phyloP scores from a whole-genome alignment of 2,113 vertebrate genomes.

The Nesospiza acunhae region DNA sequence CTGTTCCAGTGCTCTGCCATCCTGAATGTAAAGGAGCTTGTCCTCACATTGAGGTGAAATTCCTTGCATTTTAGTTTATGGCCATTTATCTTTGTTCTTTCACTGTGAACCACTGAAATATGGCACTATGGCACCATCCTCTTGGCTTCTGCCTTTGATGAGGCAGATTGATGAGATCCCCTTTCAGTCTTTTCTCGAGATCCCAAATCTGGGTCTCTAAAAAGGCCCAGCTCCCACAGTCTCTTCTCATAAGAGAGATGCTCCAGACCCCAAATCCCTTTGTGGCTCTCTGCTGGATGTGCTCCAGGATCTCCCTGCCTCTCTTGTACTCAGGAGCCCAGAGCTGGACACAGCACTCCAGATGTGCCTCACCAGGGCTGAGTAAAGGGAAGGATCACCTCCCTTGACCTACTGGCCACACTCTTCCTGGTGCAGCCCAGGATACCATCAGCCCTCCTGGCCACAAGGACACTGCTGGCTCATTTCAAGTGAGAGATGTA shows the following conservation, averaged over 20 bases:
- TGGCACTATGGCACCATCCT: no score
- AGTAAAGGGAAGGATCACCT: not conserved
- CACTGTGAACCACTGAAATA: not conserved
- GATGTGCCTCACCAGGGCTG: not conserved
- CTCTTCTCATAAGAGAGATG: not conserved
- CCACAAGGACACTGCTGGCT: not conserved
- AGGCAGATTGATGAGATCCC: not conserved
- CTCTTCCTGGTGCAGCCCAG: not conserved
- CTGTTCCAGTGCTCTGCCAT: not conserved
- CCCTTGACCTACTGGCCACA: not conserved
- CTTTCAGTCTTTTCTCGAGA: not conserved
- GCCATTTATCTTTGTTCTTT: not conserved
- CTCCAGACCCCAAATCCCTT: not conserved
- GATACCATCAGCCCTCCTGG: not conserved
- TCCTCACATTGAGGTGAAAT: not conserved
- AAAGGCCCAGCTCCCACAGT: not conserved
- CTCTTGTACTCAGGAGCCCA: not conserved
- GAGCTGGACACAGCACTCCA: not conserved
- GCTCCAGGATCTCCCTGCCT: not conserved
- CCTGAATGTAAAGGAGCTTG: not conserved
- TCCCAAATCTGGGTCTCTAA: no score
- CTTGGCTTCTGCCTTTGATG: not conserved
- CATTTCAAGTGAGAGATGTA: not conserved
- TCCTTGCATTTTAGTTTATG: not conserved
- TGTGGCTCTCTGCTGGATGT: accelerated